A percentile compares a stretch with the other conserved stretches of the same genome.
phyloP scores from a whole-genome alignment of 2,113 vertebrate species.

The Zootoca vivipara region DNA sequence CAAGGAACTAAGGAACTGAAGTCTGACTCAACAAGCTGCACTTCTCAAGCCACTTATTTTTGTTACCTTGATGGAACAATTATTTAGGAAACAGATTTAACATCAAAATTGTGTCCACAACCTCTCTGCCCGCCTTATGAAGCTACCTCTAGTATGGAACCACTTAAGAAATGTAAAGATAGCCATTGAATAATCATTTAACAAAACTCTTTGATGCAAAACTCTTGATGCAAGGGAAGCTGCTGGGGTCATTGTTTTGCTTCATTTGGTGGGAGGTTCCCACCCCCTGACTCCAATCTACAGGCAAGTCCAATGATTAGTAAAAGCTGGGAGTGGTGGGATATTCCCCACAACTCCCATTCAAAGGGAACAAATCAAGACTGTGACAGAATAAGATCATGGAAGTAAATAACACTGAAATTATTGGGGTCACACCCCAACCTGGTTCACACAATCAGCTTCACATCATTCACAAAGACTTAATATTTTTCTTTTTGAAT shows the following conservation, averaged over 20 bases:
- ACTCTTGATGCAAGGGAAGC: too few relatives aligned
- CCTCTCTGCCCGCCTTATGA: background rate
- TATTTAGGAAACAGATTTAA: background rate
- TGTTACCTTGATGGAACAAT: too few relatives aligned
- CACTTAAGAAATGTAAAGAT: background rate
- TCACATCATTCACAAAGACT: background rate
- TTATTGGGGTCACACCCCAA: background rate
- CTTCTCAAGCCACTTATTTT: background rate
- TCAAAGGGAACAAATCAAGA: background rate
- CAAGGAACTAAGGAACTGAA: background rate
- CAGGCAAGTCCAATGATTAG: background rate
- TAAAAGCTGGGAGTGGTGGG: background rate
- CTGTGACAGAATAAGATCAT: background rate
- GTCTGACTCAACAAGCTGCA: background rate
- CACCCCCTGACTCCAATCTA: background rate
- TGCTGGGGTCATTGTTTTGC: background rate
- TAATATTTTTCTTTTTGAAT: background rate
- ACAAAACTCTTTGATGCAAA: too few relatives aligned
- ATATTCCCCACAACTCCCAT: background rate
- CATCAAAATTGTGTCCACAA: background rate
- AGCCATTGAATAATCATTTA: too few relatives aligned
- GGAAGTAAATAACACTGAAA: background rate
- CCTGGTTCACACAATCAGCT: background rate
- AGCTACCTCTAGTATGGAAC: background rate
- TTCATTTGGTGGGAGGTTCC: background rate